Conservation (phyloP, 2,888 invertebrate genomes). For the Andricus quercusramuli region DNA sequence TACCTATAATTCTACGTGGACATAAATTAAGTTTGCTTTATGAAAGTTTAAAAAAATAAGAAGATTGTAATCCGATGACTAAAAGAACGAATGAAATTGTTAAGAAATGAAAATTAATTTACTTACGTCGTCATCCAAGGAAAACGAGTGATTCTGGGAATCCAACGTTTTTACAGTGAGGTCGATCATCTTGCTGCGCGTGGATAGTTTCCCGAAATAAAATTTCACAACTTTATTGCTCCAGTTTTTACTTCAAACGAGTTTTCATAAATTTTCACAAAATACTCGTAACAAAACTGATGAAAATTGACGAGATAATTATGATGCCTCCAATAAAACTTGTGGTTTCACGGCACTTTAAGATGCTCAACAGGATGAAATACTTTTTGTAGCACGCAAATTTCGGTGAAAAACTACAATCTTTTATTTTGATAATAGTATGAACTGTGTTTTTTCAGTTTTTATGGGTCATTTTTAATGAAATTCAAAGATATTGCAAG, state of each 20-base stretch:
- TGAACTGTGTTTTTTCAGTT: neutral
- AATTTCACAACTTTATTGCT: neutral
- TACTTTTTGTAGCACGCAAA: neutral
- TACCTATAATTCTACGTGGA: neutral
- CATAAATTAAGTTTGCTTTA: neutral
- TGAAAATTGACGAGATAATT: neutral
- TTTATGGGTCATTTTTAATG: conserved; percentile 9
- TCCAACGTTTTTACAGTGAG: conserved; percentile 94
- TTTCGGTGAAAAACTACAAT: neutral
- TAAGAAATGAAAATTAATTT: neutral
- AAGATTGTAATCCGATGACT: neutral
- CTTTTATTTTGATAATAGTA: neutral
- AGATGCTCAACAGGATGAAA: neutral
- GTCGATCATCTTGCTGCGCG: conserved; percentile 84
- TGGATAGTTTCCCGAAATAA: conserved; percentile 21
- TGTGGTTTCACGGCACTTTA: neutral
- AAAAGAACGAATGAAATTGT: neutral
- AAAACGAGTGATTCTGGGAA: conserved; percentile 90
- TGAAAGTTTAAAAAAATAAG: neutral
- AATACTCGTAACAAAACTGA: conserved; percentile 11
- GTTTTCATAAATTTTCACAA: neutral
- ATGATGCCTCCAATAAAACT: neutral
- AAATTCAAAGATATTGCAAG: conserved; percentile 2
- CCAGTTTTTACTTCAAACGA: neutral
- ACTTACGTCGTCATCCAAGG: conserved; percentile 92